Conservation (phyloP, 2,888 invertebrate species). For the Eilema sororculum region DNA sequence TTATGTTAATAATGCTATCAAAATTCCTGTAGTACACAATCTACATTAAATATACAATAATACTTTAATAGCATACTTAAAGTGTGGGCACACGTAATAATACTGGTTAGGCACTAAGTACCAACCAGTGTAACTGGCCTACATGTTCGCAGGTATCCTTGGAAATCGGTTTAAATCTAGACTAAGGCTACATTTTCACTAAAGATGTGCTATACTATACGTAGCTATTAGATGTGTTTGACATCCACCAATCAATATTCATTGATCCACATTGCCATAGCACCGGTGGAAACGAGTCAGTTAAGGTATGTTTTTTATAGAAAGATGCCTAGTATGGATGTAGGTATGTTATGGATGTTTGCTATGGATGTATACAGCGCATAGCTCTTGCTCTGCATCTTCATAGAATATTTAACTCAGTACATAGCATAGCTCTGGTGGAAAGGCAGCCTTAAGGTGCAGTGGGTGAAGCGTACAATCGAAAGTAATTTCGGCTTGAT, state of each 20-base stretch:
- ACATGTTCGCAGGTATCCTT: slow-evolving; percentile 17
- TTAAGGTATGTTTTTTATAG: too few species aligned
- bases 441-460: neutral
- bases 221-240: too few species aligned
- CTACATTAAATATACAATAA: neutral
- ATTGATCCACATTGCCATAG: too few species aligned
- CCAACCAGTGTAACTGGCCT: slow-evolving; percentile 11
- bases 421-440: too few species aligned
- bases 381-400: too few species aligned
- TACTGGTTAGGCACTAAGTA: neutral
- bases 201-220: too few species aligned
- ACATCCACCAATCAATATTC: too few species aligned
- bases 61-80: slow-evolving; percentile 1
- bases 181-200: neutral
- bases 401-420: too few species aligned
- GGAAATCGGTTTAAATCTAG: neutral
- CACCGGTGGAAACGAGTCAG: too few species aligned
- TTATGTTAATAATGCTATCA: slow-evolving; percentile 9
- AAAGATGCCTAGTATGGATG: too few species aligned
- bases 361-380: too few species aligned
- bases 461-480: slow-evolving; percentile 15
- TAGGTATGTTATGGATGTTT: too few species aligned
- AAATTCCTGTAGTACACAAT: slow-evolving; percentile 10
- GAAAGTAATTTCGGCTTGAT: slow-evolving; percentile 33
- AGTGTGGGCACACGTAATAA: neutral